Evolutionary conservation across 2,888 invertebrate genomes (phyloP).

Genomic region (Leptogaster cylindrica): DNA sequence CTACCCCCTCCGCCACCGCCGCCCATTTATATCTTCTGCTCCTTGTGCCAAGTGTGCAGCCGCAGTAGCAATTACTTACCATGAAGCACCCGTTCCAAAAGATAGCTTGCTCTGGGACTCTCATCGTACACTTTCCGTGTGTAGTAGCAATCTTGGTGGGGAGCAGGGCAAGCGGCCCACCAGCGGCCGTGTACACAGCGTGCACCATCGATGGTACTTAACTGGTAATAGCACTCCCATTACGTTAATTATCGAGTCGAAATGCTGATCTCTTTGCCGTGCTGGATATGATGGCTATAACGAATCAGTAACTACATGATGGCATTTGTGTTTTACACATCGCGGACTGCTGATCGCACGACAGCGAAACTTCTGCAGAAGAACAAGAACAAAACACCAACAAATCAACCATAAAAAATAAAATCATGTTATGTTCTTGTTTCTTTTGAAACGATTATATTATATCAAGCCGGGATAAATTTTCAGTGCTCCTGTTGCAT

Average conservation of each 20-base stretch:
- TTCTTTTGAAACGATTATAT: no score
- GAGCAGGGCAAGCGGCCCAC: no score
- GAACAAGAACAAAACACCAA: no score
- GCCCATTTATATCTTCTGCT: not conserved
- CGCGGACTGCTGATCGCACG: not conserved
- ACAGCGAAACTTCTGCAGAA: not conserved
- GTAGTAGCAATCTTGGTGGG: constrained; percentile 14
- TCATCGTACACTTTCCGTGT: not conserved
- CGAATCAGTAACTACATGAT: constrained; percentile 26
- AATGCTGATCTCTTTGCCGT: constrained; percentile 25
- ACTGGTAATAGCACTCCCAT: constrained; percentile 28
- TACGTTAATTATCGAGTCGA: constrained; percentile 38
- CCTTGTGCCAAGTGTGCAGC: constrained; percentile 4
- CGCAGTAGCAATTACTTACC: constrained; percentile 19
- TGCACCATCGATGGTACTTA: constrained; percentile 26
- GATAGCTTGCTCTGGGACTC: constrained; percentile 9
- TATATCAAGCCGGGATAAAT: no score
- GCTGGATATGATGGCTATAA: constrained; percentile 5
- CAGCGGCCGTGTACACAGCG: constrained; percentile 9
- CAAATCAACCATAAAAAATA: no score
- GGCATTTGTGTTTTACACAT: constrained; percentile 19
- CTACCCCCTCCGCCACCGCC: no score
- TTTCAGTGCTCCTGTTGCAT: no score
- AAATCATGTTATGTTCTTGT: no score
- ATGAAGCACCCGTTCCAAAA: not conserved